phyloP scores from a whole-genome alignment of 1,140 invertebrate genomes.

The Pantala flavescens region DNA sequence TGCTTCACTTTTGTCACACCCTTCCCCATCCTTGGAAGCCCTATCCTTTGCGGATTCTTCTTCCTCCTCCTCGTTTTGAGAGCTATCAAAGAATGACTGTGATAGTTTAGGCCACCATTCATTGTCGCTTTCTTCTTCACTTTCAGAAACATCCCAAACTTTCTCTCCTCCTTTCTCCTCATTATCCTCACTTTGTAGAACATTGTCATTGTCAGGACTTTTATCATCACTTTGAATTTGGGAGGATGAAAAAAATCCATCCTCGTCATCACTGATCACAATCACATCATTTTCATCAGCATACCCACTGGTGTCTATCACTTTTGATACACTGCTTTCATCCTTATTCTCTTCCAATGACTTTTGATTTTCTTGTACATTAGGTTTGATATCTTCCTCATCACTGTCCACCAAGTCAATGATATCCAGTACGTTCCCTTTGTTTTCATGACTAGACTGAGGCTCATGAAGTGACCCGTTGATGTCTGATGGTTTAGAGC shows the following conservation, averaged over 20 bases:
- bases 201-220: not conserved
- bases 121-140: not conserved
- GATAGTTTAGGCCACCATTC: not conserved
- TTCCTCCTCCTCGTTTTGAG: not conserved
- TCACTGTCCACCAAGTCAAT: not conserved
- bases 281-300: slow-evolving; percentile 5
- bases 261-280: not conserved
- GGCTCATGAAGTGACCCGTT: not conserved
- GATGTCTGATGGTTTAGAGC: not conserved
- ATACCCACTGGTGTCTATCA: not conserved
- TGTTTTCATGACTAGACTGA: not conserved
- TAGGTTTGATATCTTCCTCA: not conserved
- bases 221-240: not conserved
- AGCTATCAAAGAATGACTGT: not conserved
- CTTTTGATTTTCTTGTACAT: not conserved
- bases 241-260: not conserved
- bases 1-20: no score
- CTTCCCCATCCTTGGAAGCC: not conserved
- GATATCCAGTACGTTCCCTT: not conserved
- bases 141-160: not conserved
- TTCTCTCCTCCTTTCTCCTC: not conserved
- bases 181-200: not conserved
- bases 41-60: not conserved
- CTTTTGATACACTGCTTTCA: not conserved
- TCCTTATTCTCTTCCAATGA: not conserved